Conservation (phyloP, 2,888 invertebrate species). For the Pyrrhosoma nymphula region DNA sequence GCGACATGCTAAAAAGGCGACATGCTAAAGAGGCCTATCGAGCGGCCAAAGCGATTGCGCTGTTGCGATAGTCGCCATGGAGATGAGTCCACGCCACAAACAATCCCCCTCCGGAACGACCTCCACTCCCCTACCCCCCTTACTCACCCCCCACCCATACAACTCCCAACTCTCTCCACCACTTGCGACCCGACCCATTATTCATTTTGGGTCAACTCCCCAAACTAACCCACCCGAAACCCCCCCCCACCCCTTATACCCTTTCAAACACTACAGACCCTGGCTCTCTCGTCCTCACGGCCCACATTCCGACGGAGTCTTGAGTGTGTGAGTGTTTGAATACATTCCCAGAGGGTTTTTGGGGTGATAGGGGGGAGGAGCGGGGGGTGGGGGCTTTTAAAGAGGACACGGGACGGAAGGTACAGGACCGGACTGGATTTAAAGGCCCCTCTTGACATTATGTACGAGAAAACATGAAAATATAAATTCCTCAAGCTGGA, state of each 20-base stretch:
- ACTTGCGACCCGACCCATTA: background rate
- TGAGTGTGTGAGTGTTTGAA: background rate
- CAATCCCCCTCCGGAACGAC: background rate
- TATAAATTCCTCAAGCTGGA: too few relatives aligned
- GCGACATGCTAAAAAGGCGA: background rate
- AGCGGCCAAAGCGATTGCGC: background rate
- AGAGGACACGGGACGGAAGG: background rate
- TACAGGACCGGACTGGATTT: too few relatives aligned
- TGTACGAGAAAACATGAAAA: too few relatives aligned
- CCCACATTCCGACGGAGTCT: background rate
- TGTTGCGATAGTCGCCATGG: slow-evolving; percentile 12
- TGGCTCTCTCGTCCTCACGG: background rate
- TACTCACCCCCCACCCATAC: background rate
- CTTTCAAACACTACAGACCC: background rate
- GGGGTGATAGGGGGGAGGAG: background rate
- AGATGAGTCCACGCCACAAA: background rate
- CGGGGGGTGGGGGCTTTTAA: background rate
- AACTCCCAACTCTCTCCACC: too few relatives aligned
- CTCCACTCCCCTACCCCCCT: background rate
- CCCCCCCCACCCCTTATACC: background rate
- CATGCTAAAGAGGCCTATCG: slow-evolving; percentile 7
- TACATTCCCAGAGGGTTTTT: background rate
- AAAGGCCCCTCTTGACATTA: too few relatives aligned
- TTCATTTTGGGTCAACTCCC: background rate
- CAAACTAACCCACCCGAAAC: too few relatives aligned